Evolutionary conservation across 2,888 invertebrate genomes (phyloP).

Genomic region (Papilio gigon): DNA sequence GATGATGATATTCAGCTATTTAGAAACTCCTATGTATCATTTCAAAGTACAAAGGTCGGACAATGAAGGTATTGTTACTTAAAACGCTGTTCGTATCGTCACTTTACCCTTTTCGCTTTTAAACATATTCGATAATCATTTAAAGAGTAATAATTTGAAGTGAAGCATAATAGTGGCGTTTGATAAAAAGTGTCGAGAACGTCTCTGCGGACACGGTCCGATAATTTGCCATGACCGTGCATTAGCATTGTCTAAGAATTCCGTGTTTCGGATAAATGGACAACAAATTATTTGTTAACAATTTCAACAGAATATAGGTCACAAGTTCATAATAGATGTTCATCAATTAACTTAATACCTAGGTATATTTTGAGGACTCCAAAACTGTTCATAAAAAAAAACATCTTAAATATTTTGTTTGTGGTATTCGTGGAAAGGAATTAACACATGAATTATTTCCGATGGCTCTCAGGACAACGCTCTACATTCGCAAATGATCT

Average conservation of each 20-base stretch:
- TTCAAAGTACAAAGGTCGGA: no score
- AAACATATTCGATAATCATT: slow-evolving; percentile 9
- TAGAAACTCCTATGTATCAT: no score
- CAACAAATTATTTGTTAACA: slow-evolving; percentile 31
- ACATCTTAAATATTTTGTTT: no score
- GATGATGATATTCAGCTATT: no score
- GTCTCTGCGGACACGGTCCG: slow-evolving; percentile 55
- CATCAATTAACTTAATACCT: background rate
- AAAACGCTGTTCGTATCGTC: no score
- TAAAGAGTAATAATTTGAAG: slow-evolving; percentile 27
- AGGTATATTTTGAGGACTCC: no score
- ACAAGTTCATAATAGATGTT: background rate
- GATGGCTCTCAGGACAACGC: background rate
- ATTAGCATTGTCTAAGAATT: slow-evolving; percentile 52
- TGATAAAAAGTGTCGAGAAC: slow-evolving; percentile 54
- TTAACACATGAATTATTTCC: background rate
- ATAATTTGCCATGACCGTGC: slow-evolving; percentile 58
- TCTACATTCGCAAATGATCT: background rate
- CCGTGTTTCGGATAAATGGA: slow-evolving; percentile 52
- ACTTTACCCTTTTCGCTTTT: background rate
- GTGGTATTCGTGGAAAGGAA: no score
- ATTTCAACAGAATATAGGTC: slow-evolving; percentile 1
- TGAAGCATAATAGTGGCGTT: slow-evolving; percentile 46
- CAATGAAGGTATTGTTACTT: no score
- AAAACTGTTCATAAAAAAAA: no score